phyloP scores from a whole-genome alignment of 2,888 invertebrate species.

The Synanthedon myopaeformis region DNA sequence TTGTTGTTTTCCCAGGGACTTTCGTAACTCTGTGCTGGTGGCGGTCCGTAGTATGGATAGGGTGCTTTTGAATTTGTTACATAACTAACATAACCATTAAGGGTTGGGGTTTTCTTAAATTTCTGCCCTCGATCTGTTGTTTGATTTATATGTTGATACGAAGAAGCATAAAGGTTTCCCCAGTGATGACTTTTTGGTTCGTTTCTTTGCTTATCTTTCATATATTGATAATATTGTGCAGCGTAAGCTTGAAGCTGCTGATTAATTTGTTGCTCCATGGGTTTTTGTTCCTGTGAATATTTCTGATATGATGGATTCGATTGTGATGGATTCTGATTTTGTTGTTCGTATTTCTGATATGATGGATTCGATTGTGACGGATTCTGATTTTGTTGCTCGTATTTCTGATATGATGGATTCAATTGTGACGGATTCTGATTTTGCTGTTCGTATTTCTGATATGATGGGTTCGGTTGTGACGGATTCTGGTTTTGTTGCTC shows the following conservation, averaged over 20 bases:
- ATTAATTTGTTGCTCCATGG: neutral
- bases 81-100: conserved; percentile 26
- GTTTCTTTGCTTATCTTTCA: conserved; percentile 13
- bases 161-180: conserved; percentile 51
- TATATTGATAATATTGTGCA: conserved; percentile 14
- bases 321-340: conserved; percentile 8
- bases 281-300: neutral
- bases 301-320: neutral
- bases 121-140: conserved; percentile 17
- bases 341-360: conserved; percentile 5
- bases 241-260: conserved; percentile 16
- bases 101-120: conserved; percentile 12
- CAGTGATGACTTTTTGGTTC: conserved; percentile 31
- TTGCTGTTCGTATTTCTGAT: conserved; percentile 6
- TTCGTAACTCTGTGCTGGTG: conserved; percentile 35
- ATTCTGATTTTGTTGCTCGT: conserved; percentile 4
- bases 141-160: conserved; percentile 43
- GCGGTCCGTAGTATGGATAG: conserved; percentile 65
- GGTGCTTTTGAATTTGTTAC: conserved; percentile 20
- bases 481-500: conserved; percentile 5
- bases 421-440: conserved; percentile 8
- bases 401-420: conserved; percentile 2
- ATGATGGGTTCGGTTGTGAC: conserved; percentile 1
- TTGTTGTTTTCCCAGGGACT: conserved; percentile 31
- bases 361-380: conserved; percentile 6